Percentiles rank a stretch among this genome's conserved stretches.
These are phyloP conservation scores for Solea senegalensis DNA, from an alignment of 2,113 vertebrate genomes.

Conservation along the genomic window DNA sequence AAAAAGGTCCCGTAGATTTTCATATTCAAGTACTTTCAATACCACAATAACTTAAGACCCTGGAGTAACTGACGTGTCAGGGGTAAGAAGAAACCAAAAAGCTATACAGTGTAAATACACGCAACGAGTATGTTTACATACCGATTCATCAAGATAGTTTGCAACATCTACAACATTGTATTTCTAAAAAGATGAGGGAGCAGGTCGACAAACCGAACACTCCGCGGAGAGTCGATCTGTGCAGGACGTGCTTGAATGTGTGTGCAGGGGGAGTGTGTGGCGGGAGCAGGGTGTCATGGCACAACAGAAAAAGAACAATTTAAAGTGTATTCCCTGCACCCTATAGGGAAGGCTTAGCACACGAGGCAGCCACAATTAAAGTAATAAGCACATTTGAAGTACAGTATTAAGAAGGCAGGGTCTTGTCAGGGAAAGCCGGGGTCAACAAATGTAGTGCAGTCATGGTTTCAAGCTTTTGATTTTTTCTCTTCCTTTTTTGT, in stretches of 20 bases:
- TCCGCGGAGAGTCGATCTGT: slow-evolving; percentile 28
- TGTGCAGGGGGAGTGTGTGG: neutral
- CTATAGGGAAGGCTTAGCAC: slow-evolving; percentile 54
- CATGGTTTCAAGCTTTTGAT: slow-evolving; percentile 68
- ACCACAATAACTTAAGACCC: slow-evolving; percentile 80
- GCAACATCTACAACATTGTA: slow-evolving; percentile 57
- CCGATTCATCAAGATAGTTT: slow-evolving; percentile 51
- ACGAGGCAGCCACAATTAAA: slow-evolving; percentile 69
- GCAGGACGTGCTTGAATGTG: slow-evolving; percentile 26
- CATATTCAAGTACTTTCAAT: slow-evolving; percentile 83
- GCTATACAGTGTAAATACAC: slow-evolving; percentile 79
- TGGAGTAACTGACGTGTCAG: slow-evolving; percentile 55
- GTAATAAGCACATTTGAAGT: slow-evolving; percentile 69
- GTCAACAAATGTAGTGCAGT: slow-evolving; percentile 82
- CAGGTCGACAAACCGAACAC: slow-evolving; percentile 44
- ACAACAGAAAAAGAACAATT: slow-evolving; percentile 22
- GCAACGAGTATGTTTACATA: slow-evolving; percentile 70
- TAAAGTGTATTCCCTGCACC: slow-evolving; percentile 64
- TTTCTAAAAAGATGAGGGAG: slow-evolving; percentile 44
- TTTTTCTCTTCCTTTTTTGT: slow-evolving; percentile 17
- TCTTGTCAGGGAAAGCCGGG: slow-evolving; percentile 63
- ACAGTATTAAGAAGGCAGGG: slow-evolving; percentile 71
- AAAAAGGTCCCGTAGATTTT: slow-evolving; percentile 67
- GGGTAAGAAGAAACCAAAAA: slow-evolving; percentile 51
- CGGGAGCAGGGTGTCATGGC: slow-evolving; percentile 35